Percentiles rank a stretch among this genome's conserved stretches.
Conservation (phyloP, 2,113 vertebrate genomes). For the Elgaria multicarinata region DNA sequence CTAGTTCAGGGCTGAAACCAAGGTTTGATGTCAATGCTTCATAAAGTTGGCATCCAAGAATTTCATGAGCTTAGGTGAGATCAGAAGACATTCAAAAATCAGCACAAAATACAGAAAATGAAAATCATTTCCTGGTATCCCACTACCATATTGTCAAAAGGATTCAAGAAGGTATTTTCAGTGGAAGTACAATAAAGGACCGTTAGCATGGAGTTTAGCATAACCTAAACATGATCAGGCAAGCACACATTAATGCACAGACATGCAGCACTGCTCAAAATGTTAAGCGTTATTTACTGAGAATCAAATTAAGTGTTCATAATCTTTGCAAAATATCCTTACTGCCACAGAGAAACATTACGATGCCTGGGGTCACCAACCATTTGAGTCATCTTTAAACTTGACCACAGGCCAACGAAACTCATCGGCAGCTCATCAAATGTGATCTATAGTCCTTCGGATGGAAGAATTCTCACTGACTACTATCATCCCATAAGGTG, state of each 20-base stretch:
- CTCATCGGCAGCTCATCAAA: not conserved
- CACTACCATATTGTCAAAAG: not conserved
- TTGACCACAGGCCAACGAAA: not conserved
- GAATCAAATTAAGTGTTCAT: not conserved
- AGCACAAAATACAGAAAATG: not conserved
- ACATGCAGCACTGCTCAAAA: not conserved
- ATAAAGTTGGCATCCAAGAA: not conserved
- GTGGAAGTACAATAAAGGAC: not conserved
- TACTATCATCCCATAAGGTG: not conserved
- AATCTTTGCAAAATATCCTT: not conserved
- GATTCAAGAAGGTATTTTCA: not conserved
- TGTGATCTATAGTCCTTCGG: not conserved
- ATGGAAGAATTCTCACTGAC: accelerated
- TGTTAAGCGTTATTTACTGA: not conserved
- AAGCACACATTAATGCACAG: not conserved
- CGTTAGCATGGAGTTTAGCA: too few relatives aligned
- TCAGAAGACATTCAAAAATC: not conserved
- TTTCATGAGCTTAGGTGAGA: not conserved
- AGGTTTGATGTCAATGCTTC: not conserved
- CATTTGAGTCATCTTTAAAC: not conserved
- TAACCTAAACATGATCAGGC: not conserved
- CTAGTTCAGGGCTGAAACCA: too few relatives aligned
- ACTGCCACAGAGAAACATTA: not conserved
- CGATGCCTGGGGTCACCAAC: not conserved
- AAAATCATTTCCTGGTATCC: not conserved